Evolutionary conservation across 2,797 vertebrate species (phyloP), one percentile per base, ranked within the genome.

Genomic region (Pseudochaenichthys georgianus): DNA sequence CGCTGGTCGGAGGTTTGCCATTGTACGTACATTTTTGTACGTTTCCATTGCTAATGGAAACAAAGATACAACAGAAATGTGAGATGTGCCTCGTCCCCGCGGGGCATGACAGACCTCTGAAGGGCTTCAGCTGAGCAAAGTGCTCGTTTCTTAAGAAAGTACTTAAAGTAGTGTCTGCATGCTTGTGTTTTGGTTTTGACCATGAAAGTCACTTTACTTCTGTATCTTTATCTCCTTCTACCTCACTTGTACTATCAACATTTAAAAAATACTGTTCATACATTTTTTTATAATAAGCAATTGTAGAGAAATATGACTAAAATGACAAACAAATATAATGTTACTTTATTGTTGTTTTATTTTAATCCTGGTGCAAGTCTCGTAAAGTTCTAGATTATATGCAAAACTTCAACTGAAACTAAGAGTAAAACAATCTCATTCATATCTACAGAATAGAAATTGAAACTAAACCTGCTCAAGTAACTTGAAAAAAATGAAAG

Each of bases 51-150:
- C 54, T 62, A 50, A 74, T 75, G 64, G 72, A 81, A 85, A 80
- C 67, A 74, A 58, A 77, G 84, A 87, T 70, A 73, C 38, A 13
- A 47, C 9, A 65, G 31, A 66, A 61, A 75, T 19, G 3, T 48
- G 31, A 50, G 43, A 72, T 57, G 68, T 54, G 31, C 51, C 23
- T 78, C 11, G 23, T 5, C 43, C 48, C 38, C 3, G 6, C 62
- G 2, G 4, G 34, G 34, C 34, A 38, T 38, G 34, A 7, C 34
- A 47, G 41, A 64, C 38, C 16, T 38, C 71, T 72, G 75, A 72
- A n/a, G 43, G 54, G 58, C 43, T 63, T 46, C 60, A 51, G 34
- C 62, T 2, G 38, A 42, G 42, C 58, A 81, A 71, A 70, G 47
- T 53, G 28, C 46, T 53, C 74, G 28, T 83, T 69, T 78, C 48